Conservation (phyloP, 2,797 vertebrate genomes). For the Bucorvus abyssinicus region DNA sequence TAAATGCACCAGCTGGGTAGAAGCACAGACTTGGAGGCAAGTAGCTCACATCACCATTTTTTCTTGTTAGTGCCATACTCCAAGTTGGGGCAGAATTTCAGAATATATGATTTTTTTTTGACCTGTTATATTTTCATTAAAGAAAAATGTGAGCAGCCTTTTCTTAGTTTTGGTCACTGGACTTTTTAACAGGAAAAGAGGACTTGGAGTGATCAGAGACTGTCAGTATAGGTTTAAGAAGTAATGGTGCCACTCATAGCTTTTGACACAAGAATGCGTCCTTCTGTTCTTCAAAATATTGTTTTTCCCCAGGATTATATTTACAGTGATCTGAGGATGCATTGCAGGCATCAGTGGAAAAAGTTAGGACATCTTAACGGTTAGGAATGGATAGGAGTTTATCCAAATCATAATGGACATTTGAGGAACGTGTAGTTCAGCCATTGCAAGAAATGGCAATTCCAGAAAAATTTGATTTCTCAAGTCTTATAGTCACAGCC, state of each 20-base stretch:
- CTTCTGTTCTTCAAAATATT: background rate
- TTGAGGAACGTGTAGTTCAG: background rate
- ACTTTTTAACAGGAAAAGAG: background rate
- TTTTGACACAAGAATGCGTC: background rate
- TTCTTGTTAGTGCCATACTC: background rate
- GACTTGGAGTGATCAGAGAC: background rate
- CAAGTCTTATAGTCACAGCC: background rate
- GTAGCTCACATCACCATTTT: background rate
- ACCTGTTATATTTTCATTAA: background rate
- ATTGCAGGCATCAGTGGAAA: background rate
- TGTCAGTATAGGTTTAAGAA: background rate
- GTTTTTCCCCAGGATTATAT: background rate
- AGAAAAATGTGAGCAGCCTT: background rate
- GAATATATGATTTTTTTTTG: background rate
- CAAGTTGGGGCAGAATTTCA: background rate
- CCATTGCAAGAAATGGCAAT: background rate
- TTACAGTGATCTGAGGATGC: background rate
- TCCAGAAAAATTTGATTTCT: background rate
- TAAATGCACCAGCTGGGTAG: background rate
- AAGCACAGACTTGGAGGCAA: background rate
- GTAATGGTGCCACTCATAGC: background rate
- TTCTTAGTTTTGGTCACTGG: background rate
- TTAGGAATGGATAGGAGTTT: background rate
- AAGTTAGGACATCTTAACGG: background rate
- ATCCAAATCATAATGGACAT: background rate